phyloP scores from a whole-genome alignment of 2,888 invertebrate species.

The Conchocele bisecta region DNA sequence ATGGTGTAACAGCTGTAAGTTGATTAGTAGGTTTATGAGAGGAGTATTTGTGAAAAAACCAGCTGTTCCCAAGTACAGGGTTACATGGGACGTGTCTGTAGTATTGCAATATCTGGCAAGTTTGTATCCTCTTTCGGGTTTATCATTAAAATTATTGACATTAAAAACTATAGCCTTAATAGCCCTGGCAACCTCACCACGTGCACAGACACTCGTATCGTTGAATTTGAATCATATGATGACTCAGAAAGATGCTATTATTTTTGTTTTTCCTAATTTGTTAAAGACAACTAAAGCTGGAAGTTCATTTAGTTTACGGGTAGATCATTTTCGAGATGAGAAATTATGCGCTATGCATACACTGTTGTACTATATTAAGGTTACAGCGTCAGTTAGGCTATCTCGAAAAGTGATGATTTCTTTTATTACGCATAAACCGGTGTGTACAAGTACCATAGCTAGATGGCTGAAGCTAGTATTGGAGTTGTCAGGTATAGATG shows the following conservation, averaged over 20 bases:
- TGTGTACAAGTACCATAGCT: slow-evolving; percentile 16
- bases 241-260: not conserved
- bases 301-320: not conserved
- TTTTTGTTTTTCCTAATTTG: not conserved
- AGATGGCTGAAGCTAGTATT: slow-evolving; percentile 17
- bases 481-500: slow-evolving; percentile 1
- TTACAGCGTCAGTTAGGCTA: slow-evolving; percentile 7
- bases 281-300: not conserved
- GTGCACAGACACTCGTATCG: slow-evolving; percentile 18
- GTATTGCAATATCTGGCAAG: slow-evolving; percentile 11
- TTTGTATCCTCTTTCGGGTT: not conserved
- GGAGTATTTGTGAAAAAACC: slow-evolving; percentile 20
- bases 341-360: slow-evolving; percentile 13
- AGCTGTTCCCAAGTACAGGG: slow-evolving; percentile 12
- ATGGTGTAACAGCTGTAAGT: not conserved
- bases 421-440: slow-evolving; percentile 7
- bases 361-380: not conserved
- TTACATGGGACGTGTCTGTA: slow-evolving; percentile 27
- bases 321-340: not conserved
- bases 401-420: slow-evolving; percentile 1
- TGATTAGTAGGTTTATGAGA: slow-evolving; percentile 40
- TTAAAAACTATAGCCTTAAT: slow-evolving; percentile 24
- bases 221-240: slow-evolving; percentile 9
- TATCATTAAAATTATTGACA: slow-evolving; percentile 15
- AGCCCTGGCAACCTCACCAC: slow-evolving; percentile 11